phyloP scores from a whole-genome alignment of 2,113 vertebrate genomes.

The Hirundichthys speculiger region DNA sequence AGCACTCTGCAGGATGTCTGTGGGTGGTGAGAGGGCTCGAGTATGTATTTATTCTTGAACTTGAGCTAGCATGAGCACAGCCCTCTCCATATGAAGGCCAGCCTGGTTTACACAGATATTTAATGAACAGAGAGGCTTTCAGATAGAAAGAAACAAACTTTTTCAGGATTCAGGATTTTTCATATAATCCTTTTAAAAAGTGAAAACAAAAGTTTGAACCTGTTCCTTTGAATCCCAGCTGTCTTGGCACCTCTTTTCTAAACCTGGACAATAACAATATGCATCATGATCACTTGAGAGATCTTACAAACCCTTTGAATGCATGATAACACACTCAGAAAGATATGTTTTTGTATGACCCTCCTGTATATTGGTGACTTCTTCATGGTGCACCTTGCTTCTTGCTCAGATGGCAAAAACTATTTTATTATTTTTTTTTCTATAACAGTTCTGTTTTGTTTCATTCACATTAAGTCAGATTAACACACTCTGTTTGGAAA shows the following conservation, averaged over 20 bases:
- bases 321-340: no score
- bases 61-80: background rate
- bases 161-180: no score
- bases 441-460: no score
- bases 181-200: background rate
- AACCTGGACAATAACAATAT: background rate
- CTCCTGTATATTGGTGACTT: no score
- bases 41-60: conserved; percentile 3
- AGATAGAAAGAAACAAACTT: background rate
- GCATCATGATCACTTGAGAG: no score
- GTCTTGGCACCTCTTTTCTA: conserved; percentile 1
- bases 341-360: no score
- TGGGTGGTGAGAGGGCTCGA: conserved; percentile 9
- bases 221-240: conserved; percentile 21
- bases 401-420: no score
- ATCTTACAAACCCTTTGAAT: no score
- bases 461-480: no score
- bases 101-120: background rate
- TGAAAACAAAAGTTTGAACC: conserved; percentile 17
- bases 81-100: conserved; percentile 5
- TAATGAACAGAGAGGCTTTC: conserved; percentile 8
- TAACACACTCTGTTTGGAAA: no score
- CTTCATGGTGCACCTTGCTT: no score
- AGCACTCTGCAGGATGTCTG: conserved; percentile 40
- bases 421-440: no score